phyloP scores from a whole-genome alignment of 2,113 vertebrate genomes.

The Sebastes fasciatus region DNA sequence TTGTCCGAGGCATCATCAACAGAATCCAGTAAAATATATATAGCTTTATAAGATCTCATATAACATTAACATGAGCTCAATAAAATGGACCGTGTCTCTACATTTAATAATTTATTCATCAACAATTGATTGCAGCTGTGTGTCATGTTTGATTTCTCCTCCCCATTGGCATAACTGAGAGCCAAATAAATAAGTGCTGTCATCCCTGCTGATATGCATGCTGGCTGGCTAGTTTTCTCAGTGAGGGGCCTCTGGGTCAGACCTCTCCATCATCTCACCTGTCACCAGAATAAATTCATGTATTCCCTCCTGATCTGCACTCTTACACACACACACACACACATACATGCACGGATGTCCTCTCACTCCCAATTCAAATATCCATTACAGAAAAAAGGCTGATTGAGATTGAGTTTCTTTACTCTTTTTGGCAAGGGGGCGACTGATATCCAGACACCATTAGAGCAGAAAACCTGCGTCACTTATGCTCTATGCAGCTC shows the following conservation, averaged over 20 bases:
- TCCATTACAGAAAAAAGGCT: constrained; percentile 61
- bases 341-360: constrained; percentile 9
- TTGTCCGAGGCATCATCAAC: neutral
- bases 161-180: constrained; percentile 13
- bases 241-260: constrained; percentile 15
- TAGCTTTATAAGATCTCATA: neutral
- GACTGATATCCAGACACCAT: constrained; percentile 53
- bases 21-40: neutral
- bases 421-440: constrained; percentile 41
- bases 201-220: constrained; percentile 27
- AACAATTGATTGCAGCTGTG: constrained; percentile 1
- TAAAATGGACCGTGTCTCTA: neutral
- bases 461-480: constrained; percentile 62
- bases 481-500: constrained; percentile 49
- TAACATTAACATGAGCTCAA: neutral
- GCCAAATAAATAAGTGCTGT: constrained; percentile 39
- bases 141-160: constrained; percentile 29
- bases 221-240: constrained; percentile 23
- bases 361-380: constrained; percentile 57
- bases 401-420: constrained; percentile 66
- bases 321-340: constrained; percentile 5
- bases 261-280: constrained; percentile 43
- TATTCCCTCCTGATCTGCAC: constrained; percentile 19
- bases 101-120: constrained; percentile 2
- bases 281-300: constrained; percentile 40